Conservation (phyloP, 2,113 vertebrate genomes). For the Romanogobio albipinnatus region DNA sequence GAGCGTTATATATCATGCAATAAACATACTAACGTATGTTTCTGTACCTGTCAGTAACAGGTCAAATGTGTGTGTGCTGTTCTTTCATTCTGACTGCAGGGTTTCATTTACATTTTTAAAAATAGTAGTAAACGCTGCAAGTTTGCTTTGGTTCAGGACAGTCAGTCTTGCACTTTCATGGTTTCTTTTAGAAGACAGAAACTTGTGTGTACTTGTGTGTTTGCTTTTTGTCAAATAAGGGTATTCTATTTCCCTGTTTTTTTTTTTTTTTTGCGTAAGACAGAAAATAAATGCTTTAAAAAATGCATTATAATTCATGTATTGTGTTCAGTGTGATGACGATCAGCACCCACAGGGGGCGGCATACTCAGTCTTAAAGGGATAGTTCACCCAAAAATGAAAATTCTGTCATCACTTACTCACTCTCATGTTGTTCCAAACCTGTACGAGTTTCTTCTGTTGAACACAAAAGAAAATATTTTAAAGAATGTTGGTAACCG, state of each 20-base stretch:
- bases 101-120: neutral
- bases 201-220: conserved; percentile 4
- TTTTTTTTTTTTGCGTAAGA: conserved; percentile 19
- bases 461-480: too few species aligned
- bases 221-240: conserved; percentile 26
- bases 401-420: too few species aligned
- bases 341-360: conserved; percentile 55
- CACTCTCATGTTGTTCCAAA: too few species aligned
- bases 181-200: neutral
- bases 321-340: conserved; percentile 28
- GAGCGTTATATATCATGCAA: neutral
- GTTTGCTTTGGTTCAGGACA: neutral
- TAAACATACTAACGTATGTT: neutral
- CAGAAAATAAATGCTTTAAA: conserved; percentile 49
- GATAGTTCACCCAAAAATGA: too few species aligned
- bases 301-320: neutral
- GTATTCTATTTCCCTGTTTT: conserved; percentile 19
- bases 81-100: neutral
- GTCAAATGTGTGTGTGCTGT: neutral
- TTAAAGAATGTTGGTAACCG: too few species aligned
- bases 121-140: neutral
- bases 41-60: neutral
- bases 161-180: neutral
- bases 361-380: neutral
- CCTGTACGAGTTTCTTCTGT: too few species aligned